phyloP scores from a whole-genome alignment of 92 coral and sea anemone genomes.

The Porites lobata region DNA sequence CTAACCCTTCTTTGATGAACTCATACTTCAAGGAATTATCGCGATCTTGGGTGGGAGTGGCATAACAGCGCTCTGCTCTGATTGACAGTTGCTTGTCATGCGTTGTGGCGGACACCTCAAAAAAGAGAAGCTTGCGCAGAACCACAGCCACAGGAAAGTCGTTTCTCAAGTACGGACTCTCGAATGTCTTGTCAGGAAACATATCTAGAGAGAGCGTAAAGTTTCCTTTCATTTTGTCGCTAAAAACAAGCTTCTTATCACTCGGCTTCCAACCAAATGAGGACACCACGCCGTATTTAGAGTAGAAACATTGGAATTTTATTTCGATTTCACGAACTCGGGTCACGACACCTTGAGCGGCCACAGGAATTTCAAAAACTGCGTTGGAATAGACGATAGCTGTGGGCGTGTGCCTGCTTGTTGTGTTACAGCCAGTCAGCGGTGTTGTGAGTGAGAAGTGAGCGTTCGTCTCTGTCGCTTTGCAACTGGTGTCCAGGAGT shows the following conservation, averaged over 20 bases:
- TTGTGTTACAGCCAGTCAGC: not conserved
- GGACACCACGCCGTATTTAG: too few species aligned
- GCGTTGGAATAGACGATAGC: too few species aligned
- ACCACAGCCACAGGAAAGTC: not conserved
- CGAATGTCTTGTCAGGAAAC: not conserved
- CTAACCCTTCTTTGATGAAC: too few species aligned
- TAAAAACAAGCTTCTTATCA: not conserved
- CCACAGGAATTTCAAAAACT: too few species aligned
- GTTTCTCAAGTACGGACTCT: not conserved
- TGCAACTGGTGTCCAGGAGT: not conserved
- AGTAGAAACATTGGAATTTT: not conserved
- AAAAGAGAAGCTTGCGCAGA: not conserved
- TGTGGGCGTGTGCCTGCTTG: not conserved
- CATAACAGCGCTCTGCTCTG: not conserved
- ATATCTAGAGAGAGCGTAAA: not conserved
- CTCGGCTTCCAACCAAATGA: too few species aligned
- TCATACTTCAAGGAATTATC: not conserved
- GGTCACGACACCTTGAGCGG: too few species aligned
- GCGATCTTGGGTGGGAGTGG: not conserved
- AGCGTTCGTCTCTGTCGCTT: too few species aligned
- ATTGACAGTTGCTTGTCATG: not conserved
- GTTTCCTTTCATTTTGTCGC: not conserved
- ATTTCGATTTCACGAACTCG: not conserved
- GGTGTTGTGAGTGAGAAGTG: not conserved
- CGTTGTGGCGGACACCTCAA: not conserved